Evolutionary conservation across 2,888 invertebrate genomes (phyloP).

Genomic region (Philaethria dido): DNA sequence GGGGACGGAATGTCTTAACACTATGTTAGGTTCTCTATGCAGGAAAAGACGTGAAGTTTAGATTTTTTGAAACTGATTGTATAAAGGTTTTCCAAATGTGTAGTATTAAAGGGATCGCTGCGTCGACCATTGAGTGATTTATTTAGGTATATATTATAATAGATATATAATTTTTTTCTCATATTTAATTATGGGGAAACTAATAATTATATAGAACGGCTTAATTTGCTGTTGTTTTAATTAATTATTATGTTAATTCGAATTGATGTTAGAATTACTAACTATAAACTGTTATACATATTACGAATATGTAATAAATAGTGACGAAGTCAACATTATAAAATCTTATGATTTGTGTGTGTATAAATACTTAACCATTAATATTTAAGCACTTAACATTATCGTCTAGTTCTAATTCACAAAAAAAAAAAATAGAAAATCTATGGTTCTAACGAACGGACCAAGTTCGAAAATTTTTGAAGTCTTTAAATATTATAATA

Average conservation of each 20-base stretch:
- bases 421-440: background rate
- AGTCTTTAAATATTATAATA: slow-evolving; percentile 10
- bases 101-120: background rate
- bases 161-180: background rate
- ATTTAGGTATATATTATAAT: background rate
- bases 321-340: slow-evolving; percentile 29
- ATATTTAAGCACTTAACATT: background rate
- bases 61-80: too few relatives aligned
- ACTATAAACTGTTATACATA: slow-evolving; percentile 32
- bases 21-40: too few relatives aligned
- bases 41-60: too few relatives aligned
- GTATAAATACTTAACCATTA: background rate
- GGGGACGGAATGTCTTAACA: too few relatives aligned
- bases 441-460: slow-evolving; percentile 26
- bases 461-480: slow-evolving; percentile 37
- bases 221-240: background rate
- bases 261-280: slow-evolving; percentile 25
- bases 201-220: background rate
- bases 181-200: background rate
- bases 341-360: background rate
- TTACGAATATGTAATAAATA: slow-evolving; percentile 32
- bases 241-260: slow-evolving; percentile 6
- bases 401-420: slow-evolving; percentile 1
- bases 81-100: background rate
- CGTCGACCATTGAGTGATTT: background rate